Evolutionary conservation across 2,797 vertebrate species (phyloP).

Genomic region (Myotis myotis): DNA sequence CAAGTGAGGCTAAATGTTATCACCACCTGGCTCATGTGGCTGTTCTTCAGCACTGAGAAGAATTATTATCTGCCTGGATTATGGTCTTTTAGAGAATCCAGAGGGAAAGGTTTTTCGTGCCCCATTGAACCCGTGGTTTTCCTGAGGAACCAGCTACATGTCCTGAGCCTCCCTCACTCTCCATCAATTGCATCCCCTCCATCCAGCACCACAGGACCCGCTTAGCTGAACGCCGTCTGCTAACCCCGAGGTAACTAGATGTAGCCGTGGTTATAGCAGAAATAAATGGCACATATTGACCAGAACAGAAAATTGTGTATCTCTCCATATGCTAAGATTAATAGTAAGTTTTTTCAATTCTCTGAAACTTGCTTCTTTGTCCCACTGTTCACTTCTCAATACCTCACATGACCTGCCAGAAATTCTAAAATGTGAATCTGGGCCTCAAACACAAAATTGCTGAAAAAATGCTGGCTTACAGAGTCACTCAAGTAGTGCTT

Average conservation of each 20-base stretch:
- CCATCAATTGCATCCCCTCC: neutral
- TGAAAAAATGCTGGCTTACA: neutral
- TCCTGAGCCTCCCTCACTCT: neutral
- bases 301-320: neutral
- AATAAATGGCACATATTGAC: neutral
- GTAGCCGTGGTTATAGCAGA: neutral
- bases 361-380: neutral
- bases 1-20: neutral
- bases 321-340: neutral
- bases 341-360: neutral
- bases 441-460: neutral
- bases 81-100: neutral
- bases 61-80: neutral
- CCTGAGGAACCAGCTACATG: neutral
- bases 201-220: rapidly evolving
- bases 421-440: conserved; percentile 13
- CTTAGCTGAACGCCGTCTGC: neutral
- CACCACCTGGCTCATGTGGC: neutral
- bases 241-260: neutral
- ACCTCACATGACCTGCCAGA: neutral
- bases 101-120: neutral
- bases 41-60: neutral
- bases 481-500: neutral
- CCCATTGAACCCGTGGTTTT: neutral
- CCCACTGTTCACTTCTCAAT: neutral